Evolutionary conservation across 2,888 invertebrate genomes (phyloP).

Genomic region (Cremastobaeus sp.): DNA sequence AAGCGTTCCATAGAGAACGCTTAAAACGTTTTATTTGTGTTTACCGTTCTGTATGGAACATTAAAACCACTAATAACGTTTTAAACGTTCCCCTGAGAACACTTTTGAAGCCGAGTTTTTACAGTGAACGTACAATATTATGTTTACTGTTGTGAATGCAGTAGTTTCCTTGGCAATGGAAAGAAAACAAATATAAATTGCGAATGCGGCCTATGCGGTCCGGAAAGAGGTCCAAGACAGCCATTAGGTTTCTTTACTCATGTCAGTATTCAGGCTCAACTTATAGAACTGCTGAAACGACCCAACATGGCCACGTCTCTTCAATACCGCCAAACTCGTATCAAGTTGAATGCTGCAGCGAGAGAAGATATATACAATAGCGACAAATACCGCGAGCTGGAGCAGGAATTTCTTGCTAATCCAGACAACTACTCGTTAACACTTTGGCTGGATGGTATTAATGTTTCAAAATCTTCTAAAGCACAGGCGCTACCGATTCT

Average conservation of each 20-base stretch:
- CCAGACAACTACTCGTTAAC: conserved; percentile 13
- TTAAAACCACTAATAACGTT: no score
- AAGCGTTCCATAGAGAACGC: no score
- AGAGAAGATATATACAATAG: conserved; percentile 22
- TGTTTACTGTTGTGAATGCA: conserved; percentile 17
- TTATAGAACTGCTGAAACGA: conserved; percentile 8
- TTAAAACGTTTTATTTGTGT: no score
- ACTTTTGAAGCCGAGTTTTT: no score
- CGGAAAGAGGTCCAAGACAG: background rate
- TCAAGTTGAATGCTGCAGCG: background rate
- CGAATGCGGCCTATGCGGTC: conserved; percentile 7
- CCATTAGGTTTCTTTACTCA: conserved; percentile 14
- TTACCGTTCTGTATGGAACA: no score
- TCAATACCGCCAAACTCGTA: conserved; percentile 9
- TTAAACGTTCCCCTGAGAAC: no score
- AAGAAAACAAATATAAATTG: conserved; percentile 11
- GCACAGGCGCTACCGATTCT: conserved; percentile 6
- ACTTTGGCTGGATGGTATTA: conserved; percentile 37
- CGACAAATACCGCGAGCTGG: conserved; percentile 3
- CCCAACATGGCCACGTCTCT: conserved; percentile 12
- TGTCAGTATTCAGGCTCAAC: conserved; percentile 12
- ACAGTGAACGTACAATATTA: no score
- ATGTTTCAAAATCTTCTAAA: conserved; percentile 14
- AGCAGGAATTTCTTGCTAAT: conserved; percentile 7
- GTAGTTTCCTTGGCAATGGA: background rate